Base-by-base conservation (phyloP, 2,888 invertebrate genomes). In the Dicyrtomina minuta region DNA sequence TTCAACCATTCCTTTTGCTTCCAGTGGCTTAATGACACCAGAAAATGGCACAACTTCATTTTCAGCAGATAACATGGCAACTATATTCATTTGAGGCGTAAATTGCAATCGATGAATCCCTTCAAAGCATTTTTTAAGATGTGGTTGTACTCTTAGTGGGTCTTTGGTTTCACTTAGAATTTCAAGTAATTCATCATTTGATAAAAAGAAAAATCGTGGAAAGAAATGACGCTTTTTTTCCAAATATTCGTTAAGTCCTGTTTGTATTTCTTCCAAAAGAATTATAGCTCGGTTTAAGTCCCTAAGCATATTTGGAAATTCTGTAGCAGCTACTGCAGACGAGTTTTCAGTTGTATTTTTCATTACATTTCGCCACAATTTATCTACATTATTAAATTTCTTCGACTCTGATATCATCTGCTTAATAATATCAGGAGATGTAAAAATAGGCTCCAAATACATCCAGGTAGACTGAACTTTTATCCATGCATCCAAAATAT, bases 111-210 rank as follows among this genome's bases (percentile, higher is more conserved):
- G 89, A 15, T 92, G 90, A 72, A 97, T 96, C 96, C 55, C 93
- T 89, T 74, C 71, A 78, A 74, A 70, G 60, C 67, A 67, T 44
- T 74, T 70, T 33, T 70, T 65, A 6, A 70, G 20, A 26, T 70
- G 65, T 22, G 70, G 65, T 41, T 70, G 68, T 10, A 68, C 64
- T 15, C 92, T 87, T 74, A 90, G 92, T 0, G 96, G 96, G 84
- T 97, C 96, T 82, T 96, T 96, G 0, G 96, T 97, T 83, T 97
- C 96, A 0, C 96, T 96, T n/a, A 97, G 84, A 74, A 97, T 97
- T 83, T 96, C 96, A 70, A 96, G 84, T 71, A 97, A 82, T 81
- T 97, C 96, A 80, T 96, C 96, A 81, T 97, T 96, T 43, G 96
- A 96, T 70, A 97, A 84, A 84, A 97, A 96, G 87, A 96, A 97